Base-by-base conservation (phyloP, 2,797 vertebrate genomes). In the Acomys russatus region DNA sequence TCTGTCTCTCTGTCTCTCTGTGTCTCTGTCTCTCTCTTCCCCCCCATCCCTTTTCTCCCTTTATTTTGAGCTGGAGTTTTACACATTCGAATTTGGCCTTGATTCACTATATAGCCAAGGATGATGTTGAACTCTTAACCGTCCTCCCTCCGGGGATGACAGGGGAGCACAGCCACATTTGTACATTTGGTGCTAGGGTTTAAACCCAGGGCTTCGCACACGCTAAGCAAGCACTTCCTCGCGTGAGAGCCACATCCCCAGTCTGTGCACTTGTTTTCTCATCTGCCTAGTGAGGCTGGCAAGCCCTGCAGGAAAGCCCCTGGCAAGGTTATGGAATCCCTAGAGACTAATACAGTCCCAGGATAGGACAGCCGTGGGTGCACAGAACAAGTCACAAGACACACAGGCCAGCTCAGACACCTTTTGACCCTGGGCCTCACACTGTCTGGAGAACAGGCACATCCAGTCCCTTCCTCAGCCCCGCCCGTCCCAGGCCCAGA, bases 371-470 rank as follows among this genome's bases (percentile, higher is more conserved):
- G 14, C 23, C 51, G 25, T 44, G 59, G 49, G n/a, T 3, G 2
- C 71, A 86, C 38, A 79, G 59, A 70, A 64, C 63, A 80, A 88
- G 82, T 97, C 92, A 92, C 20, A 78, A 78, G 89, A 78, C 83
- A 66, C 77, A 15, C 5, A 33, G 66, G 54, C 68, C 38, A 77
- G 78, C 64, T 63, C 92, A 94, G 96, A 93, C 90, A 76, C 95
- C 92, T 94, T 93, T 92, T 88, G 92, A 90, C 92, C 63, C 74
- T 6, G 35, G 91, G 92, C 63, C 91, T 73, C 66, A 74, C 3
- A 1, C 49, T 68, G 85, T 95, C 89, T 90, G 94, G 63, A 86
- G 63, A 94, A 94, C 86, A 96, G 85, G 88, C 86, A 97, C 33
- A 10, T 63, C 51, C 87, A 38, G 76, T 94, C 35, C 86, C 63